A percentile compares a stretch with the other conserved stretches of the same genome.
Conservation (phyloP, 1,140 invertebrate genomes). For the Brachionus paranguensis region DNA sequence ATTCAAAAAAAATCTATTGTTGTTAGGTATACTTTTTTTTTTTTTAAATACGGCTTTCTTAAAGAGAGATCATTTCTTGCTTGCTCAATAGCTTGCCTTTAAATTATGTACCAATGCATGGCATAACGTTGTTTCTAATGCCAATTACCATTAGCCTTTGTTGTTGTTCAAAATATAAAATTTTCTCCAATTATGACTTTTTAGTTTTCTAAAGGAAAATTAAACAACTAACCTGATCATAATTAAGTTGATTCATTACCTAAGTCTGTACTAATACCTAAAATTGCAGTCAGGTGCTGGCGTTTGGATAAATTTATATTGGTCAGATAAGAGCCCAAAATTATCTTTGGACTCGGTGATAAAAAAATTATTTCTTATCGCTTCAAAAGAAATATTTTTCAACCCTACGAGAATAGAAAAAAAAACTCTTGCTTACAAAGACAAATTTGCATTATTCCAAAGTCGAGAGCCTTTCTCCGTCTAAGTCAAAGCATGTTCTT, state of each 20-base stretch:
- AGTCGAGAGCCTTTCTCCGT: neutral
- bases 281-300: neutral
- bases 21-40: conserved; percentile 14
- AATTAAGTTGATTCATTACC: neutral
- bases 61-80: neutral
- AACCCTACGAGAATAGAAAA: neutral
- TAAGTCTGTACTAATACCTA: neutral
- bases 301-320: conserved; percentile 1
- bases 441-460: neutral
- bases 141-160: neutral
- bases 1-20: neutral
- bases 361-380: neutral
- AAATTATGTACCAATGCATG: conserved; percentile 28
- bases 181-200: neutral
- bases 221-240: neutral
- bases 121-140: neutral
- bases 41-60: conserved; percentile 20
- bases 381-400: neutral
- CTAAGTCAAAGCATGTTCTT: neutral
- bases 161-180: neutral
- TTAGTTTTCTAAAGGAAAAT: neutral
- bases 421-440: neutral
- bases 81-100: neutral
- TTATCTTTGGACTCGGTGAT: conserved; percentile 1
- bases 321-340: conserved; percentile 9